phyloP scores from a whole-genome alignment of 2,113 vertebrate genomes.

The Scomber japonicus region DNA sequence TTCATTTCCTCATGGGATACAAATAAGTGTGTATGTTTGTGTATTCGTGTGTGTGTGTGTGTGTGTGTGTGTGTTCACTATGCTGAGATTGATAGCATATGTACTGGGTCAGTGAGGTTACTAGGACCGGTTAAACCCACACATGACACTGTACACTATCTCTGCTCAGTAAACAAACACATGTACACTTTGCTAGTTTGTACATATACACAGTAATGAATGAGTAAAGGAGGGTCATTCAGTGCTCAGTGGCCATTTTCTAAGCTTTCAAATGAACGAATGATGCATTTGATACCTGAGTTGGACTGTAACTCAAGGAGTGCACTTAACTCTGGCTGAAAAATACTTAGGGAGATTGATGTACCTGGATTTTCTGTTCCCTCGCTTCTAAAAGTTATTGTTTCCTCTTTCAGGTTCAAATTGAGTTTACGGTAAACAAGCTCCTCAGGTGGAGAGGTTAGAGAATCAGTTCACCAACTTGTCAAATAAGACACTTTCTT shows the following conservation, averaged over 20 bases:
- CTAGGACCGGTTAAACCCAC: conserved; percentile 16
- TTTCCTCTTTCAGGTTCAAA: background rate
- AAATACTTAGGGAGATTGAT: background rate
- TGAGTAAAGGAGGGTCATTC: background rate
- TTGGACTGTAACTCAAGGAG: too few relatives aligned
- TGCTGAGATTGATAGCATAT: background rate
- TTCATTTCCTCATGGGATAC: background rate
- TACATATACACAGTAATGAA: too few relatives aligned
- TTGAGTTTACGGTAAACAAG: background rate
- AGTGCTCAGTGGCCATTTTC: background rate
- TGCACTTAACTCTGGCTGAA: too few relatives aligned
- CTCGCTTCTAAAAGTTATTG: background rate
- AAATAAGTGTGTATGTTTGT: background rate
- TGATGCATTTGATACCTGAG: background rate
- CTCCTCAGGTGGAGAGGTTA: conserved; percentile 3
- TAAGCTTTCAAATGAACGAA: background rate
- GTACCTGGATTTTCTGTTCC: background rate
- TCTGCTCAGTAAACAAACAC: conserved; percentile 1
- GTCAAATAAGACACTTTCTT: too few relatives aligned
- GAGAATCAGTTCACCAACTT: background rate
- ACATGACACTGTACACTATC: background rate
- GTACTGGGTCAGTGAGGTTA: conserved; percentile 6
- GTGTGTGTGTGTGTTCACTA: conserved; percentile 11
- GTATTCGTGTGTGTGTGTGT: background rate
- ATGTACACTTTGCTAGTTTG: background rate